Base-by-base conservation (phyloP, 2,888 invertebrate species). In the Steromphala cineraria region DNA sequence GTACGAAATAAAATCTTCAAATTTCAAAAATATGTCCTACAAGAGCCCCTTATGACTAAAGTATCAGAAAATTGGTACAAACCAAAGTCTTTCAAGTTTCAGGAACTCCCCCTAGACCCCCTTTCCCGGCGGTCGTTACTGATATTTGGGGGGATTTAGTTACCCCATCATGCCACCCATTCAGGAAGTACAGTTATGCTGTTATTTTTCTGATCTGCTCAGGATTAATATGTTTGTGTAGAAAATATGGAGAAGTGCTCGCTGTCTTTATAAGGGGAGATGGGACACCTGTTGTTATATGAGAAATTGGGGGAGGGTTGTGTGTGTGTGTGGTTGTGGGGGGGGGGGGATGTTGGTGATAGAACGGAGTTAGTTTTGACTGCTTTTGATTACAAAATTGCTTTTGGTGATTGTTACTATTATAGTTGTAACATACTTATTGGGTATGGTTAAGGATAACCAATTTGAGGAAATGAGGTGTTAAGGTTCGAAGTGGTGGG, bases 161-260 rank as follows among this genome's bases (percentile, higher is more conserved):
- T 71, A 5, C 71, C 40, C 71, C 71, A 7, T 36, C 62, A 10
- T 40, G n/a, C 71, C 71, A 40, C 71, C 71, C 71, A 71, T 31
- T 36, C 19, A 0, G 36, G 3, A 28, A 56, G 8, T 19, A 40
- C 71, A 71, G 71, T n/a, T 19, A 19, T 31, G 10, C 36, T 71
- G 71, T 71, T 71, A n/a, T 71, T 71, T 36, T 71, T 71, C 71
- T 19, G 36, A 71, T 71, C 36, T 31, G 36, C 40, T 19, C 46
- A 15, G 31, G 71, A 71, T 71, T 71, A 71, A 71, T 71, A 71
- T 71, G 71, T 71, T 71, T 31, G 19, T 71, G 71, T 71, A 71
- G 71, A 40, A 71, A 71, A 71, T 71, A 71, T 71, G 71, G 17
- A 71, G 71, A 10, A 40, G 36, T 36, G 40, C 31, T 36, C 36